Base-by-base conservation (phyloP, 2,797 vertebrate genomes). In the Enteromius anoplus region DNA sequence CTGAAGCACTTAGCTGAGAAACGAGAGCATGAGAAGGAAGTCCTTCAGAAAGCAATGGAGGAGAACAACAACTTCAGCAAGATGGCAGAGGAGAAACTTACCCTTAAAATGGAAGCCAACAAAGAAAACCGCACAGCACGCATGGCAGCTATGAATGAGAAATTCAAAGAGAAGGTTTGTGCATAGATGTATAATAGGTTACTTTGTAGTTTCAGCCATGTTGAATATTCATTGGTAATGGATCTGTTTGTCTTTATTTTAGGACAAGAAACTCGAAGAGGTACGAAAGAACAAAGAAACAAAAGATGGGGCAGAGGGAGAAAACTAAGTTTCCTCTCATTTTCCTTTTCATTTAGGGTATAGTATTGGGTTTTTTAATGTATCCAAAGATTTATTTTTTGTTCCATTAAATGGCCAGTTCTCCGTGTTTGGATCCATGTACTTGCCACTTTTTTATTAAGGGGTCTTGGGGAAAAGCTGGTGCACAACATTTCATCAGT, bases 241-340 rank as follows among this genome's bases (percentile, higher is more conserved):
- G 11, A 23, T 37, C 3, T 72, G 29, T 78, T 21, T 53, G 17
- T 17, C 58, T 4, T 87, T 78, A 75, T 81, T 91, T 81, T 87
- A 99, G 97, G 97, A 98, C 88, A 98, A 97, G 94, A 97, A 97
- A 78, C 79, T 97, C 5, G 97, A 99, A 90, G 97, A 98, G 89
- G 96, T 97, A 40, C 93, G 93, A 94, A 97, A 97, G 95, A 98
- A 96, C 92, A 98, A 96, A 94, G 97, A 98, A 85, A 93, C 94
- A 87, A 96, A 95, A 93, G 96, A 96, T 84, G 94, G 93, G 0
- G 92, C 85, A 5, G 89, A 86, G 34, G 80, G n/a, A 37, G 87
- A 91, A 0, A 89, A 87, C 85, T 93, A 87, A 92, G 45, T 49
- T 69, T 21, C 78, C 81, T 49, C 26, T 83, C 40, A 60, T 55